phyloP scores from a whole-genome alignment of 1,140 invertebrate genomes.

The Sesamia nonagrioides region DNA sequence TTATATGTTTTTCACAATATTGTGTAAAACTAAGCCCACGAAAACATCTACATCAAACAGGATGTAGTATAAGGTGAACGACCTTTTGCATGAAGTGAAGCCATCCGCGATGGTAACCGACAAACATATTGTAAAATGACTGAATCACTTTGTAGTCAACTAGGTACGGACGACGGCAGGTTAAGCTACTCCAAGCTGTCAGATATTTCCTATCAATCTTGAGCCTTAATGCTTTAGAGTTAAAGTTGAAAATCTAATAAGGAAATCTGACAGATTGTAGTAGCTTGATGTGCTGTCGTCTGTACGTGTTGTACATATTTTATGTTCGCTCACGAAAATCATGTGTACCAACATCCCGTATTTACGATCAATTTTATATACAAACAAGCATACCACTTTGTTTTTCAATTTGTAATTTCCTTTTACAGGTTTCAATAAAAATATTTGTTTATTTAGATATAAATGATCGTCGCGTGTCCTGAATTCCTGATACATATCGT shows the following conservation, averaged over 20 bases:
- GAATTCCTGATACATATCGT: not conserved
- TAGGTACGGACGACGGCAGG: slow-evolving; percentile 1
- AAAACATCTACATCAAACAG: slow-evolving; percentile 57
- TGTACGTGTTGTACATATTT: slow-evolving; percentile 27
- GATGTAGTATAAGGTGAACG: slow-evolving; percentile 66
- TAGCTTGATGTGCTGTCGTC: too few species aligned
- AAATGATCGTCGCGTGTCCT: slow-evolving; percentile 2
- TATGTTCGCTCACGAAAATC: slow-evolving; percentile 33
- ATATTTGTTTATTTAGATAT: not conserved
- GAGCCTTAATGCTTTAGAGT: too few species aligned
- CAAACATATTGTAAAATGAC: slow-evolving; percentile 56
- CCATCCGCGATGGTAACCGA: slow-evolving; percentile 60
- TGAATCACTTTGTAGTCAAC: slow-evolving; percentile 57
- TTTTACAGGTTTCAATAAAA: slow-evolving; percentile 21
- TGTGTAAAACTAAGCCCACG: slow-evolving; percentile 4
- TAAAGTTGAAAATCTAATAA: too few species aligned
- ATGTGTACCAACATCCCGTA: slow-evolving; percentile 17
- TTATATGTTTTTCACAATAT: not conserved
- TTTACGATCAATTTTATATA: slow-evolving; percentile 29
- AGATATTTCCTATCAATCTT: too few species aligned
- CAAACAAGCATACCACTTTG: not conserved
- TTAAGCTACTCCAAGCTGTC: too few species aligned
- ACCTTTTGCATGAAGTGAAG: slow-evolving; percentile 62
- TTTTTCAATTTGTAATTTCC: slow-evolving; percentile 12
- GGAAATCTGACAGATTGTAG: too few species aligned